Percentiles rank a stretch among this genome's conserved stretches.
phyloP scores from a whole-genome alignment of 2,113 vertebrate genomes.

The Myrmophylax atrothorax region DNA sequence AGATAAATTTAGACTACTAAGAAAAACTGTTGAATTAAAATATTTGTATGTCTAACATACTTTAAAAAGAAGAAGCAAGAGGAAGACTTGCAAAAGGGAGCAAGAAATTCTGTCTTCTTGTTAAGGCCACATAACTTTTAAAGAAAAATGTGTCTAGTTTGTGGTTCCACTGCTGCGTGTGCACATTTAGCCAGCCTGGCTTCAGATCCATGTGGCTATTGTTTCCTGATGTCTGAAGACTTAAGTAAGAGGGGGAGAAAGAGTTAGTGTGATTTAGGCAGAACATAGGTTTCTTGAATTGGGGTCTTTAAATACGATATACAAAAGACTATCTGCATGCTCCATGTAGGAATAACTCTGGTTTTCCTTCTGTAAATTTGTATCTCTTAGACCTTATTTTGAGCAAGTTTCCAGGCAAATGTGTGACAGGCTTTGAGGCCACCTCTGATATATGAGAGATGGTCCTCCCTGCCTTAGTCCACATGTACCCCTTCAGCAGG shows the following conservation, averaged over 20 bases:
- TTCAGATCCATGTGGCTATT: not conserved
- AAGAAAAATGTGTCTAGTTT: not conserved
- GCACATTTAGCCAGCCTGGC: not conserved
- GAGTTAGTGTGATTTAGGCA: not conserved
- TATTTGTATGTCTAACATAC: not conserved
- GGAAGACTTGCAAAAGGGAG: not conserved
- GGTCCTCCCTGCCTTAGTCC: not conserved
- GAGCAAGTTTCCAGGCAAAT: not conserved
- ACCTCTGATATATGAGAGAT: accelerated
- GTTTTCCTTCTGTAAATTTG: not conserved
- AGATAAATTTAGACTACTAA: not conserved
- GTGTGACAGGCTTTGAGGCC: accelerated
- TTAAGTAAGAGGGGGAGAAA: not conserved
- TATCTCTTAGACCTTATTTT: not conserved
- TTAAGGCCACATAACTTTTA: not conserved
- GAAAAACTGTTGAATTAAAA: not conserved
- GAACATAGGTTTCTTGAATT: not conserved
- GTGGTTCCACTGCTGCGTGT: not conserved
- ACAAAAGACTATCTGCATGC: not conserved
- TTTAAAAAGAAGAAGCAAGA: not conserved
- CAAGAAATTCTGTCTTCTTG: not conserved
- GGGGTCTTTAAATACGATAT: not conserved
- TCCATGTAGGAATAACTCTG: not conserved
- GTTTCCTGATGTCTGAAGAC: not conserved
- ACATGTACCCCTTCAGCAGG: not conserved